Evolutionary conservation across 2,888 invertebrate genomes (phyloP).

Genomic region (Eurytoma adleriae): DNA sequence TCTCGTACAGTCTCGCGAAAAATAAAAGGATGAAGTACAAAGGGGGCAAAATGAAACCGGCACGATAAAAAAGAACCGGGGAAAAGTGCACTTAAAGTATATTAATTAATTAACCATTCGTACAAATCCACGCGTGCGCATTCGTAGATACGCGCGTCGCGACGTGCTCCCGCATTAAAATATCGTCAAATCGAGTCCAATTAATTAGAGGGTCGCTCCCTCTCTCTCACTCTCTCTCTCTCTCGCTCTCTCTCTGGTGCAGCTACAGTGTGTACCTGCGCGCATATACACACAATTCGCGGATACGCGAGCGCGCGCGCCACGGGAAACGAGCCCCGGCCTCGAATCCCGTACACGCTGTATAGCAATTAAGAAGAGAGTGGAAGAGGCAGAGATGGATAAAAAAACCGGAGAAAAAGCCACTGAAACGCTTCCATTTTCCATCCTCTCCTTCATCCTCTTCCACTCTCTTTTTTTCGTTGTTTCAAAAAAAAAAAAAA

Average conservation of each 20-base stretch:
- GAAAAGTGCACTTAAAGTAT: slow-evolving; percentile 10
- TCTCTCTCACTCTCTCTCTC: background rate
- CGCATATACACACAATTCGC: background rate
- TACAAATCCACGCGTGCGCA: background rate
- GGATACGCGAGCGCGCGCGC: background rate
- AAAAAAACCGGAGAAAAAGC: slow-evolving; percentile 1
- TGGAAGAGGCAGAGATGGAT: background rate
- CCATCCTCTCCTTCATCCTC: background rate
- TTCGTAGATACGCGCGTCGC: background rate
- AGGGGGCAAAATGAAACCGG: background rate
- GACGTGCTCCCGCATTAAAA: slow-evolving; percentile 1
- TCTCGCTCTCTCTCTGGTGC: background rate
- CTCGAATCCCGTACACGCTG: background rate
- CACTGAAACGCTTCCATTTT: slow-evolving; percentile 7
- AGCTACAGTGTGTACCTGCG: background rate
- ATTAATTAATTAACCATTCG: slow-evolving; percentile 7
- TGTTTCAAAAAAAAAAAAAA: too few species aligned
- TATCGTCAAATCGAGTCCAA: slow-evolving; percentile 35
- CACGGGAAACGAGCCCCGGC: background rate
- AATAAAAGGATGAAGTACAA: too few species aligned
- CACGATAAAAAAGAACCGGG: background rate
- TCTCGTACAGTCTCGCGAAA: too few species aligned
- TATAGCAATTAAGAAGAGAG: slow-evolving; percentile 39
- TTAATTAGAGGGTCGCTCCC: slow-evolving; percentile 10
- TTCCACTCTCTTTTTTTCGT: background rate